Conservation (phyloP, 2,797 vertebrate species). For the Ctenochaetus hawaiiensis region DNA sequence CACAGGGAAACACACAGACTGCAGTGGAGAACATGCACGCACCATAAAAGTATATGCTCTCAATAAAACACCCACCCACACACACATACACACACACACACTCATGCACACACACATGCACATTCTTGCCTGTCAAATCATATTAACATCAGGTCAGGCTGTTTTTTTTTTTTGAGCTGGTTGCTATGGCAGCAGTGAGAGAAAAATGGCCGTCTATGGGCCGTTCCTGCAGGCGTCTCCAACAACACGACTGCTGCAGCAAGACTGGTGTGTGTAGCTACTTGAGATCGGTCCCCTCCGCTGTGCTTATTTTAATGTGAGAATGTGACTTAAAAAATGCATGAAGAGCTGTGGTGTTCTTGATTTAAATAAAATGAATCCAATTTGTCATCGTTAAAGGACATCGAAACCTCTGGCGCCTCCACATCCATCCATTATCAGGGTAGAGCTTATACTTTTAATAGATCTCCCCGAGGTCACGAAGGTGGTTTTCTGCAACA, state of each 20-base stretch:
- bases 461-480: conserved; percentile 2
- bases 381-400: conserved; percentile 36
- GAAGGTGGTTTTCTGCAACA: background rate
- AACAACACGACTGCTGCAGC: conserved; percentile 62
- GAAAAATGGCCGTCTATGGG: conserved; percentile 64
- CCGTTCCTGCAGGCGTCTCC: conserved; percentile 54
- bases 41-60: conserved; percentile 48
- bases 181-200: conserved; percentile 82
- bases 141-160: conserved; percentile 79
- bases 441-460: conserved; percentile 20
- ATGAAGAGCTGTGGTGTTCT: conserved; percentile 21
- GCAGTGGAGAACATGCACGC: conserved; percentile 30
- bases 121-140: conserved; percentile 78
- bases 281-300: conserved; percentile 28
- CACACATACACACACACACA: conserved; percentile 19
- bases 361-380: conserved; percentile 33
- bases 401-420: conserved; percentile 19
- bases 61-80: conserved; percentile 41
- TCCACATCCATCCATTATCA: conserved; percentile 4
- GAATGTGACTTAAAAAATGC: conserved; percentile 29
- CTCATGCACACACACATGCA: conserved; percentile 43
- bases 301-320: conserved; percentile 40
- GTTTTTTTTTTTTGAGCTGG: conserved; percentile 69
- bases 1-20: conserved; percentile 33
- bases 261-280: conserved; percentile 48